Evolutionary conservation across 2,113 vertebrate species (phyloP), one percentile per base, ranked within the genome.

Genomic region (Peromyscus leucopus): DNA sequence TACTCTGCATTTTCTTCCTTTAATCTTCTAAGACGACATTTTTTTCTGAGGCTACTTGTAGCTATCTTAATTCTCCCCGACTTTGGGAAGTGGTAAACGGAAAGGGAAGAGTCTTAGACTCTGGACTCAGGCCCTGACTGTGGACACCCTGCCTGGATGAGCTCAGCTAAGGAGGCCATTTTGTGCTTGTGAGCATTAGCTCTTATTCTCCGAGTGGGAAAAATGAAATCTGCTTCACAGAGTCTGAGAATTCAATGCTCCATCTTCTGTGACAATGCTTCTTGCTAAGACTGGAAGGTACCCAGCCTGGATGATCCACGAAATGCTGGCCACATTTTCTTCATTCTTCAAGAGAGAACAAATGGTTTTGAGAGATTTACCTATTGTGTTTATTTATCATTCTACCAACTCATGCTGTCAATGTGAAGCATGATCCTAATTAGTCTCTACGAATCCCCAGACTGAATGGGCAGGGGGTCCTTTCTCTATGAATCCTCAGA

Each of bases 81-180:
- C 42, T 85, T 71, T 95, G 71, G 90, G 19, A 97, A 83, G 39
- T 33, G 88, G 48, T 39, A 94, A 63, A n/a, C 59, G 26, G 15
- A 16, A 78, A 74, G 5, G 63, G 76, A 46, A 79, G 39, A 84
- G 10, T 42, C n/a, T 83, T 15, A 78, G 67, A 36, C 76, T 75
- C 7, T 79, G 71, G 17, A 19, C n/a, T 95, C 13, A 39, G 51
- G 17, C 26, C 85, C 57, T 93, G 55, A 85, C 24, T 90, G 31
- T 84, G 39, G 85, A 33, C 1, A 55, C 48, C 71, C 7, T 3
- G 8, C 36, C 5, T 86, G 22, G 1, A 19, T 57, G 63, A 63
- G 72, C 26, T 89, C 42, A 80, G 61, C 5, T 91, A 31, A 46
- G 15, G 92, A 26, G 3, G 28, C 22, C 42, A 65, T 80, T 93